Evolutionary conservation across 2,113 vertebrate species (phyloP), one percentile per base, ranked within the genome.

Genomic region (Vombatus ursinus): DNA sequence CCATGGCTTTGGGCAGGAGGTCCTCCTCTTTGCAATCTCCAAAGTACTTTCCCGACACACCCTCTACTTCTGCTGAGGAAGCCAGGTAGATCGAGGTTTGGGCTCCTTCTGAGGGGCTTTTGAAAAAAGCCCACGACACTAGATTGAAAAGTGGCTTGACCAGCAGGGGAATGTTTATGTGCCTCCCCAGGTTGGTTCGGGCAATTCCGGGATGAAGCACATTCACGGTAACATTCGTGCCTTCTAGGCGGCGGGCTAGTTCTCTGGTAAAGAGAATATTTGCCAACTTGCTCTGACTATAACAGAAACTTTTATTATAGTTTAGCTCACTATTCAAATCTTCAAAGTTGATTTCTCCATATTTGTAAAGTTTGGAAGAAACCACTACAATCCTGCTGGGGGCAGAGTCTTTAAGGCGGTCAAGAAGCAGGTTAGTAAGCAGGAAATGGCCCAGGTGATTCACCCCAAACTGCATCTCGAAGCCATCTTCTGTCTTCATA

Each of bases 371-470:
- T 97, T 99, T 99, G 51, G 99, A 99, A 93, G 99, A 99, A 84
- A 99, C 99, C 1, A 99, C 99, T 1, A 99, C 98, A 92, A 99
- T 98, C 96, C 99, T 99, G 98, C 99, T 99, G 1, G 99, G 99
- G 89, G 99, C 99, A 7, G 99, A 99, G 91, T 97, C 98, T 98
- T 99, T 99, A 92, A 99, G 98, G 16, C 99, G 99, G 96, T 99
- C 99, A 90, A 99, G 98, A 95, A 99, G 99, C 94, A 99, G 99
- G 96, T 99, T 99, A 61, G 99, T 99, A 97, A 99, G 99, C 51
- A 99, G 98, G 98, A 99, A 99, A 98, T 99, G 99, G 28, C 99
- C 99, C 93, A 99, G 98, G 96, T 99, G 99, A 97, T 99, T 99
- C 95, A 99, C 99, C 1, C 99, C 99, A 7, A 99, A 99, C 90